A percentile compares a stretch with the other conserved stretches of the same genome.
These are phyloP conservation scores for Ophioninae sp. DNA, from an alignment of 2,888 invertebrate species.

Conservation along the genomic window DNA sequence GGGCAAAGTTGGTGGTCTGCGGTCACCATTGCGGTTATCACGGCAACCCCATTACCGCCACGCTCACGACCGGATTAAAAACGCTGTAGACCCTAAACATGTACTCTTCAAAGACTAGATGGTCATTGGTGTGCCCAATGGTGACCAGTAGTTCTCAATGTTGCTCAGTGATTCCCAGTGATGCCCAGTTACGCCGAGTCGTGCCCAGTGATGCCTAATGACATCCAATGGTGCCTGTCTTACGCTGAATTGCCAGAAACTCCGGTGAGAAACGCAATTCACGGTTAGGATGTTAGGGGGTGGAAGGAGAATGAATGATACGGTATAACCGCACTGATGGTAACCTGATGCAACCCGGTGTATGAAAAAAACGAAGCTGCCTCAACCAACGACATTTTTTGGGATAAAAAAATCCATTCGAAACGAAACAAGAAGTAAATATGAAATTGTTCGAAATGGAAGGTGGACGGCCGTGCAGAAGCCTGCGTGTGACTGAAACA, in stretches of 20 bases:
- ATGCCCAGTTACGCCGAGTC: no score
- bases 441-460: slow-evolving; percentile 60
- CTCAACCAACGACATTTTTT: slow-evolving; percentile 29
- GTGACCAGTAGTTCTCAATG: no score
- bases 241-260: no score
- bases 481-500: slow-evolving; percentile 37
- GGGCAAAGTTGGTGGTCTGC: slow-evolving; percentile 12
- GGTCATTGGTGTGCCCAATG: no score
- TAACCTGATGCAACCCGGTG: background rate
- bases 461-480: slow-evolving; percentile 30
- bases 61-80: slow-evolving; percentile 64
- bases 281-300: background rate
- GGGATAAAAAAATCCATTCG: slow-evolving; percentile 52
- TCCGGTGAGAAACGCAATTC: no score
- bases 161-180: no score
- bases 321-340: background rate
- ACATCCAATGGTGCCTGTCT: no score
- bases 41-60: slow-evolving; percentile 60
- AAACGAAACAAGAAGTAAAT: slow-evolving; percentile 65
- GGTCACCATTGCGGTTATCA: slow-evolving; percentile 47
- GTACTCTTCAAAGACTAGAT: slow-evolving; percentile 44
- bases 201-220: no score
- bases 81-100: slow-evolving; percentile 58
- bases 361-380: slow-evolving; percentile 12
- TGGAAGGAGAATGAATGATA: background rate